These are phyloP conservation scores for Apus apus DNA, from an alignment of 2,113 vertebrate species.

Conservation along the genomic window DNA sequence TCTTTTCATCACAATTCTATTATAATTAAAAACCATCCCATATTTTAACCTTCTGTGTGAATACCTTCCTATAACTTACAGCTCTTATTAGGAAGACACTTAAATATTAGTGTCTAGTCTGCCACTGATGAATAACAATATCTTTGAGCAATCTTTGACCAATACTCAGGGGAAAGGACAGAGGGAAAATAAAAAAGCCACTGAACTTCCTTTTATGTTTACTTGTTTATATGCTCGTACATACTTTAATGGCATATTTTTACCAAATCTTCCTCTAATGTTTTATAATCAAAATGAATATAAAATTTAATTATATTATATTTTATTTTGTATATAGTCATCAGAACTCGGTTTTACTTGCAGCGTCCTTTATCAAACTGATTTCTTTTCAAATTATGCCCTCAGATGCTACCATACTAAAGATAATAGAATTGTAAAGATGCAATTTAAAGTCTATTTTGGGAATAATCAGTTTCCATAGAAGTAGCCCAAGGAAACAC, in stretches of 20 bases:
- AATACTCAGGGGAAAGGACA: background rate
- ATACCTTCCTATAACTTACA: background rate
- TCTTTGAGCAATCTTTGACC: background rate
- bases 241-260: background rate
- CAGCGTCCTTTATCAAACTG: background rate
- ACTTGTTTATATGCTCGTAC: background rate
- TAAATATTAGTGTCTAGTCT: background rate
- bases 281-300: background rate
- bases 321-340: background rate
- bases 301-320: background rate
- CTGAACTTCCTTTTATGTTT: background rate
- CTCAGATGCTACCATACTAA: background rate
- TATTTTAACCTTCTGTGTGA: background rate
- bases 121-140: background rate
- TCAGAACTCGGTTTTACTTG: background rate
- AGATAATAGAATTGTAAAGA: slow-evolving; percentile 32
- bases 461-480: background rate
- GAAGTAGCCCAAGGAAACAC: slow-evolving; percentile 12
- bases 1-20: background rate
- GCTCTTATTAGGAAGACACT: background rate
- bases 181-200: background rate
- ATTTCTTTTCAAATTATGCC: background rate
- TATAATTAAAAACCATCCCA: background rate
- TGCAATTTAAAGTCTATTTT: slow-evolving; percentile 34
- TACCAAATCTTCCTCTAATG: background rate